Percentiles rank a stretch among this genome's conserved stretches.
Evolutionary conservation across 1,140 invertebrate species (phyloP).

Genomic region (Ceratina japonica): DNA sequence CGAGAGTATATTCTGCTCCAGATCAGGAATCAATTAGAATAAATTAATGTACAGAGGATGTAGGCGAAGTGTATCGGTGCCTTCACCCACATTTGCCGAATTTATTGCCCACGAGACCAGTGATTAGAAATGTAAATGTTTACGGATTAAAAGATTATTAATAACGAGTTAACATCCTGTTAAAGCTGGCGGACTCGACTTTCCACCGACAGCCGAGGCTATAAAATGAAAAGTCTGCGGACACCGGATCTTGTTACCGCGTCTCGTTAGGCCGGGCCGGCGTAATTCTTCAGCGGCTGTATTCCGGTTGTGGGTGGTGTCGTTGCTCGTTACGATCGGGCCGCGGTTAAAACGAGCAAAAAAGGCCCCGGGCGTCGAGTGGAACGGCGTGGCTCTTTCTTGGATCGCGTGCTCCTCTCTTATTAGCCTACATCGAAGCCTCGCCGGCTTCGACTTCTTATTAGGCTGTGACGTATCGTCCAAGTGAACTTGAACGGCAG

Average conservation of each 20-base stretch:
- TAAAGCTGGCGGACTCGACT: too few species aligned
- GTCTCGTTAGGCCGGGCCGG: not conserved
- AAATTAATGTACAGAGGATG: not conserved
- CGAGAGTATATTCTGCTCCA: not conserved
- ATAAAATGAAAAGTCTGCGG: not conserved
- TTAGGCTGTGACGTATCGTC: conserved; percentile 74
- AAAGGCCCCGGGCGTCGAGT: conserved; percentile 1
- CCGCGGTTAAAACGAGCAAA: conserved; percentile 23
- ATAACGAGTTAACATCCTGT: too few species aligned
- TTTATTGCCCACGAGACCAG: not conserved
- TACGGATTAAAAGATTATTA: too few species aligned
- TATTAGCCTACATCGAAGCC: conserved; percentile 68
- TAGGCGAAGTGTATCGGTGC: not conserved
- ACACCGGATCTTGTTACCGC: conserved; percentile 3
- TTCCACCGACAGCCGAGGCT: too few species aligned
- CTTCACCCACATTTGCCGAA: not conserved
- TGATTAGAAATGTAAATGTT: too few species aligned
- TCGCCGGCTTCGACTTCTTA: conserved; percentile 65
- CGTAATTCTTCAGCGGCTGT: not conserved
- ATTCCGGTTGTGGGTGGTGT: conserved; percentile 28
- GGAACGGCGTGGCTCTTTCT: conserved; percentile 55
- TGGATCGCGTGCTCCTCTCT: conserved; percentile 71
- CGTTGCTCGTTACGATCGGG: conserved; percentile 29
- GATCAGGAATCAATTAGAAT: not conserved
- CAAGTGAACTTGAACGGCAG: conserved; percentile 52